Conservation (phyloP, 1,140 invertebrate species). For the Temnothorax curvispinosus region DNA sequence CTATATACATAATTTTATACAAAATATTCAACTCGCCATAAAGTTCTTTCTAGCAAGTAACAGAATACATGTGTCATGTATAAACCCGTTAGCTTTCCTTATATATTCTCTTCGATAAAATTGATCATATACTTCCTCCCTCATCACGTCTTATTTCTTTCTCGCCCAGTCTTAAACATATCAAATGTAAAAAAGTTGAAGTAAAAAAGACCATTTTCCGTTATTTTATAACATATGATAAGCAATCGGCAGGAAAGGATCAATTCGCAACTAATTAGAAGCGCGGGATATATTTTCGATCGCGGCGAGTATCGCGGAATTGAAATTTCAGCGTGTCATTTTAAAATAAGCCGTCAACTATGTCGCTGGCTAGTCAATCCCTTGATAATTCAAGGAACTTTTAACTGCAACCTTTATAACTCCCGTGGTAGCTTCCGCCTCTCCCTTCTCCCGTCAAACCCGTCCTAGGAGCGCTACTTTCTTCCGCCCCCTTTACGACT, state of each 20-base stretch:
- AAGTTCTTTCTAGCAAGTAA: not conserved
- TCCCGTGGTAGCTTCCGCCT: constrained; percentile 71
- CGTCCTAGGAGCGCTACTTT: constrained; percentile 79
- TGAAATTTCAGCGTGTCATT: constrained; percentile 66
- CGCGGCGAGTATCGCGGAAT: not conserved
- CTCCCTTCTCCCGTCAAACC: constrained; percentile 59
- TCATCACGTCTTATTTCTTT: not conserved
- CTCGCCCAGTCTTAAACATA: not conserved
- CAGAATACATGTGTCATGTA: not conserved
- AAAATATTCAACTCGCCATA: not conserved
- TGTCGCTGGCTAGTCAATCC: constrained; percentile 69
- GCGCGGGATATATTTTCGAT: not conserved
- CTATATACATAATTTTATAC: not conserved
- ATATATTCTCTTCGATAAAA: not conserved
- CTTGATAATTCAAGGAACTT: constrained; percentile 83
- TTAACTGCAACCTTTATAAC: constrained; percentile 84
- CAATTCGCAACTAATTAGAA: not conserved
- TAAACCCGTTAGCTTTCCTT: not conserved
- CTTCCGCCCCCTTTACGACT: constrained; percentile 83
- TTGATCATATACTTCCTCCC: not conserved
- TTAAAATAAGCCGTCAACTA: constrained; percentile 65
- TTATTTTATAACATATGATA: not conserved
- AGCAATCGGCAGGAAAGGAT: not conserved
- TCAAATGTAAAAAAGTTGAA: not conserved
- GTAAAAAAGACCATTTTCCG: not conserved